Evolutionary conservation across 2,797 vertebrate species (phyloP).

Genomic region (Dryobates pubescens): DNA sequence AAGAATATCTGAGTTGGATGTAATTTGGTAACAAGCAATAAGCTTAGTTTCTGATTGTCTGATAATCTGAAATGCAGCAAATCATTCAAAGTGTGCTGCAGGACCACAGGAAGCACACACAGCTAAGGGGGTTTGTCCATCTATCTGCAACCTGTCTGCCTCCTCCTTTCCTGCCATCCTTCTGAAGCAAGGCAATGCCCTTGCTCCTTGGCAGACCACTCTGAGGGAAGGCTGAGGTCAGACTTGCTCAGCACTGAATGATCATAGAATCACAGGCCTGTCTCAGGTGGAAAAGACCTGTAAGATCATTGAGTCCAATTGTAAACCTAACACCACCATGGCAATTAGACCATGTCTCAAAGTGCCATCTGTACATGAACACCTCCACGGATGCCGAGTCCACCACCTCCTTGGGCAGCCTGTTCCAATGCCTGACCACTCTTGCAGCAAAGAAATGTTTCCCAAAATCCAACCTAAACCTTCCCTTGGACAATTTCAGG

Average conservation of each 20-base stretch:
- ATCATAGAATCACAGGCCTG: no score
- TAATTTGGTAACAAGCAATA: slow-evolving; percentile 16
- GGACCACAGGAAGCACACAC: not conserved
- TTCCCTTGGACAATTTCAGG: no score
- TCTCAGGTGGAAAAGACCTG: no score
- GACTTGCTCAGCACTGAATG: not conserved
- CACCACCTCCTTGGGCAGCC: no score
- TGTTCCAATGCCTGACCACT: no score
- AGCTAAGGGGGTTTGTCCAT: not conserved
- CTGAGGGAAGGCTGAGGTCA: not conserved
- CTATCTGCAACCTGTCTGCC: not conserved
- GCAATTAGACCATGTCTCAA: no score
- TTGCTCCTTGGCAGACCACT: rapidly evolving
- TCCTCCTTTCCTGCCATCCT: not conserved
- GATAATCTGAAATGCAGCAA: not conserved
- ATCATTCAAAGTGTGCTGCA: not conserved
- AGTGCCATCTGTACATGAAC: no score
- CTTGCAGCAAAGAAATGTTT: no score
- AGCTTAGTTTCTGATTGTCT: not conserved
- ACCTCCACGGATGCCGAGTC: no score
- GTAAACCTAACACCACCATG: no score
- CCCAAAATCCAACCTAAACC: no score
- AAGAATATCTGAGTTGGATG: not conserved
- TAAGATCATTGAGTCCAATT: no score
- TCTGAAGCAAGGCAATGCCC: rapidly evolving